Evolutionary conservation across 2,113 vertebrate genomes (phyloP).

Genomic region (Melanotaenia duboulayi): DNA sequence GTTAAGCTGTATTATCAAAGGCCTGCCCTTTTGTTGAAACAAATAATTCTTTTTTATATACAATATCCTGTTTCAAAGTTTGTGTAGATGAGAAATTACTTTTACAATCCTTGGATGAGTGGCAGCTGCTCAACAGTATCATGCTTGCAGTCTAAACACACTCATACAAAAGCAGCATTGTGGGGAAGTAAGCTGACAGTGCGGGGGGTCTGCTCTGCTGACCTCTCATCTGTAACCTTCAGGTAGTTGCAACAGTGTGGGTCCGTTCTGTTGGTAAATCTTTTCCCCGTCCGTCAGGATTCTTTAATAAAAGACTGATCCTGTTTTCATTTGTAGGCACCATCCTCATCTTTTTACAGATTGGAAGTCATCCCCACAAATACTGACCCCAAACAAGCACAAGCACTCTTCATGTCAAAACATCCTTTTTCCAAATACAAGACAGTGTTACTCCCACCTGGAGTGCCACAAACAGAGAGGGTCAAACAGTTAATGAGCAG

Average conservation of each 20-base stretch:
- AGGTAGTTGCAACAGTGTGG: slow-evolving; percentile 11
- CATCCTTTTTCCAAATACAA: slow-evolving; percentile 31
- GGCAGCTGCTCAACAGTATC: slow-evolving; percentile 68
- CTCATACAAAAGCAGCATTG: slow-evolving; percentile 55
- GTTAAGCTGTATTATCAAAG: background rate
- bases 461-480: slow-evolving; percentile 50
- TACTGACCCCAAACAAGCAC: background rate
- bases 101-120: slow-evolving; percentile 41
- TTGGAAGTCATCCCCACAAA: background rate
- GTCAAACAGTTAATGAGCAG: slow-evolving; percentile 58
- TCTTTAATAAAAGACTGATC: background rate
- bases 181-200: slow-evolving; percentile 14
- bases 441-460: slow-evolving; percentile 48
- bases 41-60: background rate
- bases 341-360: slow-evolving; percentile 4
- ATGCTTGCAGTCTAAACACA: slow-evolving; percentile 66
- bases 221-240: slow-evolving; percentile 33
- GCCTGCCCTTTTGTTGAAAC: background rate
- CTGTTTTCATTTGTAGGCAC: slow-evolving; percentile 5
- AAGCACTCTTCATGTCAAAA: slow-evolving; percentile 5
- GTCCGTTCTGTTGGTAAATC: slow-evolving; percentile 24
- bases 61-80: slow-evolving; percentile 27
- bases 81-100: slow-evolving; percentile 33
- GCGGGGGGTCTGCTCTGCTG: slow-evolving; percentile 20
- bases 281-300: slow-evolving; percentile 12